These are phyloP conservation scores for Anticlea derivata DNA, from an alignment of 2,888 invertebrate genomes.

Conservation along the genomic window DNA sequence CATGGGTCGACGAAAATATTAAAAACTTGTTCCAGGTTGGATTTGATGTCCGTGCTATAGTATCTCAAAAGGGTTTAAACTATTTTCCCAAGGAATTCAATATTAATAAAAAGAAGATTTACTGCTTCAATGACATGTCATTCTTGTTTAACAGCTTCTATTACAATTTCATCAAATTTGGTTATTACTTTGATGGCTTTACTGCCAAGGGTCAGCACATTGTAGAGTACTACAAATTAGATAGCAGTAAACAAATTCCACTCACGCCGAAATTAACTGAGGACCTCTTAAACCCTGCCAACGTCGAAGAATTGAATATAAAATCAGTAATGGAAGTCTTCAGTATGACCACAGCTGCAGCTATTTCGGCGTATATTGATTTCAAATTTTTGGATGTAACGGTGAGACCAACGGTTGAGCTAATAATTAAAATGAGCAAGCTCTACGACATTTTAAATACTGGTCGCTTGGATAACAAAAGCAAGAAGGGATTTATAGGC, in stretches of 20 bases:
- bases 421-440: slow-evolving; percentile 24
- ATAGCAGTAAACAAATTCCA: slow-evolving; percentile 13
- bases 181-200: slow-evolving; percentile 5
- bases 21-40: slow-evolving; percentile 14
- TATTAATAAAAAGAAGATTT: slow-evolving; percentile 10
- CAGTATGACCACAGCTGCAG: slow-evolving; percentile 26
- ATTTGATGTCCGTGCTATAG: slow-evolving; percentile 24
- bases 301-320: slow-evolving; percentile 13
- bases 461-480: slow-evolving; percentile 7
- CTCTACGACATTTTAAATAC: slow-evolving; percentile 18
- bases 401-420: slow-evolving; percentile 14
- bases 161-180: slow-evolving; percentile 21
- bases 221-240: slow-evolving; percentile 15
- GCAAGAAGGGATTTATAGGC: neutral
- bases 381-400: slow-evolving; percentile 10
- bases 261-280: slow-evolving; percentile 25
- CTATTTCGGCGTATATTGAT: slow-evolving; percentile 26
- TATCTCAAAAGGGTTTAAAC: slow-evolving; percentile 16
- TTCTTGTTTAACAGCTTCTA: slow-evolving; percentile 21
- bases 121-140: slow-evolving; percentile 22
- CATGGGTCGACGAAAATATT: slow-evolving; percentile 24
- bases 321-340: slow-evolving; percentile 23
- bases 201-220: slow-evolving; percentile 16
- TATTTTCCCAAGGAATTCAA: neutral
- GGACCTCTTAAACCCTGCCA: slow-evolving; percentile 15